Conservation (phyloP, 2,113 vertebrate species). For the Rousettus leschenaultii region DNA sequence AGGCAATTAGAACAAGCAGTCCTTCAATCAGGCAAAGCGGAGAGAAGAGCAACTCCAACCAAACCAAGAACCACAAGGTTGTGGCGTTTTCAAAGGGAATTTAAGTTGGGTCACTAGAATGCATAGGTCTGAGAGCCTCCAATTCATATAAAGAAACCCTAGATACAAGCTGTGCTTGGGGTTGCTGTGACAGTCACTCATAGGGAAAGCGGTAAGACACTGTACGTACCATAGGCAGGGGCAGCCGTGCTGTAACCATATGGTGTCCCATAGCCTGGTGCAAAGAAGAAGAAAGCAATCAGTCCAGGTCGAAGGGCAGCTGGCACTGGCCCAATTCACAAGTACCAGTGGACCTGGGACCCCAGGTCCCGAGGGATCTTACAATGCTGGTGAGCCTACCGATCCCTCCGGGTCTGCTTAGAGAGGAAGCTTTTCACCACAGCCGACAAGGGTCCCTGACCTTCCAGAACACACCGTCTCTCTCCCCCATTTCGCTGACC, state of each 20-base stretch:
- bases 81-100: slow-evolving; percentile 80
- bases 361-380: background rate
- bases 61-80: slow-evolving; percentile 88
- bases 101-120: slow-evolving; percentile 73
- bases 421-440: background rate
- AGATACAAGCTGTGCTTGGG: slow-evolving; percentile 67
- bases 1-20: slow-evolving; percentile 88
- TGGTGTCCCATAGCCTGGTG: slow-evolving; percentile 93
- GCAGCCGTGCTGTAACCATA: slow-evolving; percentile 96
- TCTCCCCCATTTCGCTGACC: background rate
- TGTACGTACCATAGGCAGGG: slow-evolving; percentile 96
- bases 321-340: background rate
- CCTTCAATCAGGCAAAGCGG: slow-evolving; percentile 85
- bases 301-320: background rate
- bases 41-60: slow-evolving; percentile 88
- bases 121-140: slow-evolving; percentile 73
- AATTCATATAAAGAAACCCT: slow-evolving; percentile 68
- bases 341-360: background rate
- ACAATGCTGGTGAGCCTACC: background rate
- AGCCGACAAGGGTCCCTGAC: background rate
- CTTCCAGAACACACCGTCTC: background rate
- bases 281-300: slow-evolving; percentile 62
- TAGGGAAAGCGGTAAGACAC: slow-evolving; percentile 46
- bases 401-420: background rate
- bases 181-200: slow-evolving; percentile 59